Percentiles rank a stretch among this genome's conserved stretches.
These are phyloP conservation scores for Argyra leucocephala DNA, from an alignment of 2,888 invertebrate genomes.

Conservation along the genomic window DNA sequence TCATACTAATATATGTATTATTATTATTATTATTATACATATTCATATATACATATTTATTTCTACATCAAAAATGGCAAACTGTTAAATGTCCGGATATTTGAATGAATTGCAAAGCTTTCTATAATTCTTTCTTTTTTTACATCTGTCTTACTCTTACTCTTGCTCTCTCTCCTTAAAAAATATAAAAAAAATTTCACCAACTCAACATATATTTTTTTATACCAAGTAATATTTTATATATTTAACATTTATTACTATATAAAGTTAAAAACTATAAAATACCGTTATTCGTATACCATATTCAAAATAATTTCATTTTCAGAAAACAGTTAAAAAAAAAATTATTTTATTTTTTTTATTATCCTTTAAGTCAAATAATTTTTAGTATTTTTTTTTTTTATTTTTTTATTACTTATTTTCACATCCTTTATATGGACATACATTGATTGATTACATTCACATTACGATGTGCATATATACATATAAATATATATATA, in stretches of 20 bases:
- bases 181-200: too few species aligned
- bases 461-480: background rate
- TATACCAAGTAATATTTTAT: too few species aligned
- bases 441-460: conserved; percentile 4
- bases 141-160: too few species aligned
- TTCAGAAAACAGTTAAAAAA: background rate
- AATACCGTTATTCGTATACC: background rate
- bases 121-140: too few species aligned
- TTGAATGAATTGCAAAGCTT: too few species aligned
- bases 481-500: too few species aligned
- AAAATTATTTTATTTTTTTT: background rate
- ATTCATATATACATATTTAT: background rate
- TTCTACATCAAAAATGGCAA: too few species aligned
- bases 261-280: background rate
- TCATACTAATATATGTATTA: background rate
- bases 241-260: background rate
- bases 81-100: too few species aligned
- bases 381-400: background rate
- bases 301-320: conserved; percentile 2
- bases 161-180: too few species aligned
- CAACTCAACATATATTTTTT: too few species aligned
- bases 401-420: background rate
- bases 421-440: background rate
- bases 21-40: background rate
- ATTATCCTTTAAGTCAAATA: background rate